phyloP scores from a whole-genome alignment of 2,797 vertebrate species.

The Diglossa cyanea region DNA sequence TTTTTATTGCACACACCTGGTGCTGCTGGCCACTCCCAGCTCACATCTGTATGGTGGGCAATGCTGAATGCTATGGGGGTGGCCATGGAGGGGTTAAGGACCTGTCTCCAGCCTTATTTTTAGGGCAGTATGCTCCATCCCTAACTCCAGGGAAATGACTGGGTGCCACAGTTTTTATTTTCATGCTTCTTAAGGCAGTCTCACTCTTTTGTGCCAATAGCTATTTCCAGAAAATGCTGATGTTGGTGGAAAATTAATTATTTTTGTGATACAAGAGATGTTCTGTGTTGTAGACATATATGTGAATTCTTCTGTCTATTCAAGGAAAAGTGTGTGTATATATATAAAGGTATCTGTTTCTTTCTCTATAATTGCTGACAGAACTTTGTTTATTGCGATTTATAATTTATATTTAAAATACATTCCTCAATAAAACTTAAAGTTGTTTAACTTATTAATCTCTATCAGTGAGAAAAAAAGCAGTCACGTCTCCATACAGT shows the following conservation, averaged over 20 bases:
- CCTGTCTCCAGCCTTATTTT: background rate
- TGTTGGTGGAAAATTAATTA: background rate
- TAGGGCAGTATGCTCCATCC: background rate
- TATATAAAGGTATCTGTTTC: background rate
- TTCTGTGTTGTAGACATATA: background rate
- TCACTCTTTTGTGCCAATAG: background rate
- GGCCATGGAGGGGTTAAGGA: background rate
- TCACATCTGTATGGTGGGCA: fast-evolving
- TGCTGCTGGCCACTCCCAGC: background rate
- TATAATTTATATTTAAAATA: background rate
- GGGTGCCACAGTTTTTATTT: background rate
- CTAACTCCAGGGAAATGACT: background rate
- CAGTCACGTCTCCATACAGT: background rate
- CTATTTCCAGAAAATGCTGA: background rate
- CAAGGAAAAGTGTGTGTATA: background rate
- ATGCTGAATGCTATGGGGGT: background rate
- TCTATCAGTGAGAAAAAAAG: background rate
- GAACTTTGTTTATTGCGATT: background rate
- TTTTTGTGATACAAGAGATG: background rate
- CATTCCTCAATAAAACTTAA: background rate
- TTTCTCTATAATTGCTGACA: background rate
- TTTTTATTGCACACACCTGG: background rate
- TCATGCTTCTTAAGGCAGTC: background rate
- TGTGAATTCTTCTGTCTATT: background rate
- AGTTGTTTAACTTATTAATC: background rate